Conservation (phyloP, 2,888 invertebrate genomes). For the Tinea semifulvella region DNA sequence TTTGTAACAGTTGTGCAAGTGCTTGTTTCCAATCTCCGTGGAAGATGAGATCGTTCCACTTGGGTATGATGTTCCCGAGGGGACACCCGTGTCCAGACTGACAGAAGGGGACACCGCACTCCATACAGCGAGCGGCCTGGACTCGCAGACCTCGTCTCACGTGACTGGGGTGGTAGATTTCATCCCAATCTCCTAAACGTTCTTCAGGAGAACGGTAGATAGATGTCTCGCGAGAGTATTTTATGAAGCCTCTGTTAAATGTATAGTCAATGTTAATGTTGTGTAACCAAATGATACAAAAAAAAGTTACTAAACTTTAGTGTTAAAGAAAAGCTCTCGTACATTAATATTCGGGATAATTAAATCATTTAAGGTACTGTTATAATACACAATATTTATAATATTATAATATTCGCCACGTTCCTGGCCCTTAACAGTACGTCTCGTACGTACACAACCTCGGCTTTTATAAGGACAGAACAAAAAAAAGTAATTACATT, state of each 20-base stretch:
- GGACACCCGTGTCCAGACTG: slow-evolving; percentile 95
- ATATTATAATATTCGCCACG: no score
- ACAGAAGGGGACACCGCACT: slow-evolving; percentile 99
- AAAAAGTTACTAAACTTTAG: no score
- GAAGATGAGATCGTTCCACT: slow-evolving; percentile 98
- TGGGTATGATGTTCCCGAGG: slow-evolving; percentile 97
- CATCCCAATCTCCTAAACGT: slow-evolving; percentile 94
- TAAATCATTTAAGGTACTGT: no score
- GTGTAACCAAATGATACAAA: no score
- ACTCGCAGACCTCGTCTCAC: slow-evolving; percentile 89
- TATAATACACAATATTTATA: no score
- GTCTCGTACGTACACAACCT: no score
- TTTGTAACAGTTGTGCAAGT: slow-evolving; percentile 90
- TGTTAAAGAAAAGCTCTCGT: no score
- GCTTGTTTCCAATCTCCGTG: slow-evolving; percentile 95
- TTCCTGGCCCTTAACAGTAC: no score
- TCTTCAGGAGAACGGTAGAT: slow-evolving; percentile 87
- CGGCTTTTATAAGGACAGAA: no score
- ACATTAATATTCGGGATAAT: no score
- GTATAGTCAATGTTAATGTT: no score
- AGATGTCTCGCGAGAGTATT: slow-evolving; percentile 89
- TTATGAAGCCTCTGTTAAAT: slow-evolving; percentile 85
- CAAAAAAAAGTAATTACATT: no score
- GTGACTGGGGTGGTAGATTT: slow-evolving; percentile 89
- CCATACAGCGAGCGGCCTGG: slow-evolving; percentile 98